These are phyloP conservation scores for Gambusia holbrooki DNA, from an alignment of 2,113 vertebrate species.

Conservation along the genomic window DNA sequence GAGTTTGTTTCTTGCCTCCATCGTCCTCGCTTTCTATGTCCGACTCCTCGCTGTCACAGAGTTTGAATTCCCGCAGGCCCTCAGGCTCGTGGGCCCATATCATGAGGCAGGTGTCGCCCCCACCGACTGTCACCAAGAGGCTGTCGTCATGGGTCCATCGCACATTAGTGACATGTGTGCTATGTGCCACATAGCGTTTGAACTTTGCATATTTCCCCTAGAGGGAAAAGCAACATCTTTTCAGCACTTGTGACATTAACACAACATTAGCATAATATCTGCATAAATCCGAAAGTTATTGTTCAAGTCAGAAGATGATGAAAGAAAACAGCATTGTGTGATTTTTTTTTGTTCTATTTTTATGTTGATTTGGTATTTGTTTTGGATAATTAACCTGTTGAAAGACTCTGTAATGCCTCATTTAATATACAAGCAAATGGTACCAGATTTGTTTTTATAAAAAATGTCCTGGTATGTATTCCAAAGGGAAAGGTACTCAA, in stretches of 20 bases:
- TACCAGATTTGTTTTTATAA: no score
- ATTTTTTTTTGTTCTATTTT: no score
- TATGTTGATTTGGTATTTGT: no score
- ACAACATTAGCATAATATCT: constrained; percentile 54
- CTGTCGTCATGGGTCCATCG: constrained; percentile 94
- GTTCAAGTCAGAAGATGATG: background rate
- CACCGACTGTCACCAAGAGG: constrained; percentile 90
- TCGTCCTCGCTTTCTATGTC: constrained; percentile 97
- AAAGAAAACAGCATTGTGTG: background rate
- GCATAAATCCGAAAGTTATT: constrained; percentile 11
- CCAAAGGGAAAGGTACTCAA: no score
- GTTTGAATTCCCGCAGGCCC: constrained; percentile 85
- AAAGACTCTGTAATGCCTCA: no score
- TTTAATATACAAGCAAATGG: no score
- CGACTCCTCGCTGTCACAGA: constrained; percentile 95
- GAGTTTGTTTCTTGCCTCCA: constrained; percentile 82
- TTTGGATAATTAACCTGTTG: no score
- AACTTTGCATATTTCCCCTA: constrained; percentile 97
- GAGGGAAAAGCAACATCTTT: constrained; percentile 14
- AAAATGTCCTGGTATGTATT: no score
- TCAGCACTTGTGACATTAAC: constrained; percentile 40
- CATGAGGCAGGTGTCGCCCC: constrained; percentile 94
- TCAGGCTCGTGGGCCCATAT: constrained; percentile 93
- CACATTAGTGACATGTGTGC: constrained; percentile 95
- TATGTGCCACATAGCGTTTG: constrained; percentile 95